Evolutionary conservation across 2,113 vertebrate species (phyloP), one percentile per base, ranked within the genome.

Genomic region (Anarhynchus alexandrinus): DNA sequence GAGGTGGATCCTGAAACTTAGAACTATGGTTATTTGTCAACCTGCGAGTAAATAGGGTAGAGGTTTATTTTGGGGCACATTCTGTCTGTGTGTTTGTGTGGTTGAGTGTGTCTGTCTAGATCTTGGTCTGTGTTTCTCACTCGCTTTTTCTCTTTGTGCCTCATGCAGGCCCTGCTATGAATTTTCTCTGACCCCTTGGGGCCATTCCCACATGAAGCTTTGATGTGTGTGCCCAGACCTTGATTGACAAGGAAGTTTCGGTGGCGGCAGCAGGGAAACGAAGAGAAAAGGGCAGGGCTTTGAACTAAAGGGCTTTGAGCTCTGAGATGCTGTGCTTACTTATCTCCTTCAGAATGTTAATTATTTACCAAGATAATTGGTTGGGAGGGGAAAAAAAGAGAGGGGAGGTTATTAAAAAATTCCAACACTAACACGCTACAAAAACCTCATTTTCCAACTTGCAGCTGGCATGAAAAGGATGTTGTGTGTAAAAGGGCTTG

Each of bases 201-300:
- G 98, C 98, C 97, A 97, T 98, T 98, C 97, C 97, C 98, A 97
- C 94, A 94, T 80, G 90, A 94, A 93, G 97, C 99, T 99, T 99
- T 99, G 99, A 99, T 98, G 99, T 99, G 97, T 98, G 98, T 99
- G 98, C 99, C 99, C 98, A 98, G 98, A 98, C 97, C 97, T 95
- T 97, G 96, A 96, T 95, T 97, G 97, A 98, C 98, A 98, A 98
- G 98, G 97, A 98, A 97, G 97, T 98, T 98, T 97, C 95, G 97
- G 98, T 98, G 98, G 98, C 93, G 97, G 98, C 98, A 98, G 97
- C 94, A 97, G 98, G 98, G 98, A 96, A 98, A 98, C 9, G 85
- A 95, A 97, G 93, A 97, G 95, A 97, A 97, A 97, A 97, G 97
- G 95, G 96, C 98, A 98, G 97, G 92, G 91, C 98, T 98, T 98